Evolutionary conservation across 2,113 vertebrate genomes (phyloP).

Genomic region (Tragelaphus strepsiceros): DNA sequence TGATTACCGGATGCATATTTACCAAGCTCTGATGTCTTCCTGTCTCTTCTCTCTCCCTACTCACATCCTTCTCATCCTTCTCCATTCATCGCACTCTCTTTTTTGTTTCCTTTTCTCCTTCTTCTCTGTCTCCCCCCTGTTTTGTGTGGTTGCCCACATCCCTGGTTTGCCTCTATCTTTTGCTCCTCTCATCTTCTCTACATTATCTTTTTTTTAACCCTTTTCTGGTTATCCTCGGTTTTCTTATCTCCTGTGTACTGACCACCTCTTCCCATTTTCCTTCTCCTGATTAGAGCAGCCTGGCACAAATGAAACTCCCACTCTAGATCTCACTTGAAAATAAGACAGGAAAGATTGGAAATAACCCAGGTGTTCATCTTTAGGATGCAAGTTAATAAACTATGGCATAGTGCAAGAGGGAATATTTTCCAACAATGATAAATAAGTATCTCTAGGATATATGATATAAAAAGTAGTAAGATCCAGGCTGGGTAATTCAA

Average conservation of each 20-base stretch:
- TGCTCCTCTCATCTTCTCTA: neutral
- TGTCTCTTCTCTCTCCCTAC: neutral
- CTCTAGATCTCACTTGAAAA: neutral
- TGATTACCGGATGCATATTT: fast-evolving
- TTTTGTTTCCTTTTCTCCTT: neutral
- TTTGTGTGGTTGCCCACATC: neutral
- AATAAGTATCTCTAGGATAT: neutral
- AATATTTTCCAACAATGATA: neutral
- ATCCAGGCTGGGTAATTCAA: neutral
- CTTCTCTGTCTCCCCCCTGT: neutral
- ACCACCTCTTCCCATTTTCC: neutral
- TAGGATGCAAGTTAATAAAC: neutral
- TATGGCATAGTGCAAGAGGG: neutral
- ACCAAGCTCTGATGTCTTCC: neutral
- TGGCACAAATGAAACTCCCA: neutral
- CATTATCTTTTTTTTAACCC: neutral
- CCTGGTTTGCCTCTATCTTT: neutral
- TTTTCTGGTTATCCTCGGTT: neutral
- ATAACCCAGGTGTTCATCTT: neutral
- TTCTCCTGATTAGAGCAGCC: neutral
- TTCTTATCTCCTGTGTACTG: neutral
- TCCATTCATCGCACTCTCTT: neutral
- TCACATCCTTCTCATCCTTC: neutral
- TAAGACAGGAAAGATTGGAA: neutral
- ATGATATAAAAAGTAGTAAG: neutral